Evolutionary conservation across 2,113 vertebrate species (phyloP), one percentile per base, ranked within the genome.

Genomic region (Nerophis ophidion): DNA sequence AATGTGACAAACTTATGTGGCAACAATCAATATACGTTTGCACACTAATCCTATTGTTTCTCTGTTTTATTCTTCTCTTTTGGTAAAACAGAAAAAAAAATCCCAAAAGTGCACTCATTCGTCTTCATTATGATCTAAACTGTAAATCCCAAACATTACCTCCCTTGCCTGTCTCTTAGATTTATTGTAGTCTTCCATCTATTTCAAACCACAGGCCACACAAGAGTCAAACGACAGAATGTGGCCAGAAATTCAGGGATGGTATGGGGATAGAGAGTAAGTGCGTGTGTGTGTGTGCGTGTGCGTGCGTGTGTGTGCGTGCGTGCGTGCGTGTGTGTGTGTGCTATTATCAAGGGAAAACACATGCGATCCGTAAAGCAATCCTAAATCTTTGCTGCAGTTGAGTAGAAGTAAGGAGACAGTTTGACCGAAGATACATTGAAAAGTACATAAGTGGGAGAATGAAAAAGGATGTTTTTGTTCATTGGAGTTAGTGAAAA

Each of bases 61-160:
- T 54, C 49, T 60, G 44, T 64, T 63, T 11, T 55, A 15, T 10
- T 55, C 34, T 16, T 40, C 4, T 12, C 15, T 17, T 10, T 56
- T 56, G 8, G 35, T 38, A 6, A 33, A 52, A 52, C n/a, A 33
- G 38, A 36, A 54, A 8, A 35, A 15, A 63, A 60, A 59, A 53
- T 52, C 50, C 19, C 48, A 68, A 65, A 73, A 53, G 48, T 52
- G 17, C 9, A 7, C 38, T 62, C 68, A 62, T 76, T 76, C 57
- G 49, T 83, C 75, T 83, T 81, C 63, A 81, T 83, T 75, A 63
- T 45, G 71, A 68, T 52, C 61, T 48, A 74, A 75, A 64, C 2
- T 0, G 56, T 52, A 70, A 72, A 72, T 74, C 61, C 57, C 16
- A 16, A 63, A 62, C 14, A 45, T 65, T 57, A 44, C 35, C 36